Base-by-base conservation (phyloP, 2,797 vertebrate species). In the Gambelia wislizenii region DNA sequence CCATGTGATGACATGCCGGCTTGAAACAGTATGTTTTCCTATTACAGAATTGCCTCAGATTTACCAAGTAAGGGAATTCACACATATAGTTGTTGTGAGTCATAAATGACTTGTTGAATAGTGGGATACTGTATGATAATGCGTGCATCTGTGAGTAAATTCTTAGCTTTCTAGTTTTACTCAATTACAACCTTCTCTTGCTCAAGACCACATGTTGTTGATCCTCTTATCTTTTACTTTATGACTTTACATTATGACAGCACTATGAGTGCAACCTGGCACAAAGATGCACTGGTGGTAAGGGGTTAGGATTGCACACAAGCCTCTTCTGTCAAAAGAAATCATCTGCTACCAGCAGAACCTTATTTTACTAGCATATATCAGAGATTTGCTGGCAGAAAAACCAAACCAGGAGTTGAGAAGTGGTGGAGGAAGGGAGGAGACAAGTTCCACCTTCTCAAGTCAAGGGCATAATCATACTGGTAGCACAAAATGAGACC, bases 211-310 rank as follows among this genome's bases (percentile, higher is more conserved):
- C 75, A 83, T 61, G 59, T 64, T 27, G 22, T 8, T 64, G 61
- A 27, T 64, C 61, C 61, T 27, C 22, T 64, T 8, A 27, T 64
- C 25, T 64, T 27, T 64, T 64, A 2, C 9, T 64, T 22, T 61
- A 20, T 61, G 18, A 61, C 59, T 84, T 70, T 33, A 87, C 88
- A 4, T 75, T 93, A 89, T 64, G 90, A 59, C 77, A 86, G 56
- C 10, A 87, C 47, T 27, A 85, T 0, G 56, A 6, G 8, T 78
- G 33, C 30, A 54, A 12, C 13, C 42, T 89, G 87, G 88, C 76
- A 88, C 72, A 0, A 64, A 64, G 6, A 56, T 56, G 16, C 54
- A 18, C 16, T 54, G 52, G 10, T 54, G 13, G 3, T 56, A 56
- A 12, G 52, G 52, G 52, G 13, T 52, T 52, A 52, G 52, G 52